Percentiles rank a stretch among this genome's conserved stretches.
Conservation (phyloP, 1,140 invertebrate genomes). For the Uloborus diversus region DNA sequence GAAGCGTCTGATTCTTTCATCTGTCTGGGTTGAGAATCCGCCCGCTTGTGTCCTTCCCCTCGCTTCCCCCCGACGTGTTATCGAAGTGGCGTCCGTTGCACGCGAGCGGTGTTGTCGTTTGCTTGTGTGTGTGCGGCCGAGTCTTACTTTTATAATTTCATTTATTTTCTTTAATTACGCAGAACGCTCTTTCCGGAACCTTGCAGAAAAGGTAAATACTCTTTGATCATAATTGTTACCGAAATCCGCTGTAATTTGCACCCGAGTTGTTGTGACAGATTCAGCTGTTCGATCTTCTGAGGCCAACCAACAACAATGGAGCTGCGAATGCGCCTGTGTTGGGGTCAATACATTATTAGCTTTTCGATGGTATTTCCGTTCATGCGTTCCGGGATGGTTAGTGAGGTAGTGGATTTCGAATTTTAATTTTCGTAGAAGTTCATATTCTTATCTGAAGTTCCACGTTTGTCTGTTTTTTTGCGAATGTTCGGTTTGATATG, state of each 20-base stretch:
- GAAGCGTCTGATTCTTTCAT: constrained; percentile 12
- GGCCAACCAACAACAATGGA: neutral
- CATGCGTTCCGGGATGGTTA: no score
- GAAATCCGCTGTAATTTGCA: no score
- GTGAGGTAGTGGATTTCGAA: no score
- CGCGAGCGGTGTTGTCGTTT: neutral
- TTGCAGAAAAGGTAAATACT: neutral
- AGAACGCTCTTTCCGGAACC: neutral
- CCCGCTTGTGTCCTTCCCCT: constrained; percentile 11
- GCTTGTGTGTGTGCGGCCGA: neutral
- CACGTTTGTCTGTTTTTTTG: no score
- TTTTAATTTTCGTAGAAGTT: no score
- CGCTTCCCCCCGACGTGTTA: neutral
- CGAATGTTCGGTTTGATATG: no score
- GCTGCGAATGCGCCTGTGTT: neutral
- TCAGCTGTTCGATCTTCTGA: no score
- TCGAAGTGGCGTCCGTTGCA: constrained; percentile 31
- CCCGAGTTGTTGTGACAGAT: neutral
- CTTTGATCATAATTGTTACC: neutral
- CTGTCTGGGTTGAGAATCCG: constrained; percentile 22
- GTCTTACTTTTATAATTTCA: neutral
- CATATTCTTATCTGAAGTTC: no score
- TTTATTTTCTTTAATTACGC: neutral
- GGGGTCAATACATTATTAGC: neutral
- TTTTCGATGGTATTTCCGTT: no score